These are phyloP conservation scores for Aproaerema taeniolella DNA, from an alignment of 2,888 invertebrate species.

Conservation along the genomic window DNA sequence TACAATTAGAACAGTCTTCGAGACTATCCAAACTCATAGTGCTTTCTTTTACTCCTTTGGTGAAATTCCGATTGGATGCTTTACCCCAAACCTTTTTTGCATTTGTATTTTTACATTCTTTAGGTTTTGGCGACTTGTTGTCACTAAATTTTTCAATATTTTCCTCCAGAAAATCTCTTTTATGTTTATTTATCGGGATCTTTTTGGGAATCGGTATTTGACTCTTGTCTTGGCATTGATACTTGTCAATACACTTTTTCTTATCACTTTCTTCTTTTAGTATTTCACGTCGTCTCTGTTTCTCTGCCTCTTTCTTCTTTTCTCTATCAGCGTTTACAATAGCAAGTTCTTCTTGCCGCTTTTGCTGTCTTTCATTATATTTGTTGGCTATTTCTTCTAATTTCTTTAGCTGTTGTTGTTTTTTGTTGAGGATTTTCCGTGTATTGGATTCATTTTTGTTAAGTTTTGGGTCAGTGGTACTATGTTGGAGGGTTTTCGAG, in stretches of 20 bases:
- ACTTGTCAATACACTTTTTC: slow-evolving; percentile 19
- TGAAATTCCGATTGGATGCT: not conserved
- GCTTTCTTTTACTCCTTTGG: slow-evolving; percentile 34
- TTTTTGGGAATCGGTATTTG: slow-evolving; percentile 50
- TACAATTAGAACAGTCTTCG: slow-evolving; percentile 34
- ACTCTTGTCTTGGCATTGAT: slow-evolving; percentile 35
- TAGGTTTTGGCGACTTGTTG: slow-evolving; percentile 5
- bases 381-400: slow-evolving; percentile 57
- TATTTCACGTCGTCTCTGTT: not conserved
- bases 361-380: slow-evolving; percentile 45
- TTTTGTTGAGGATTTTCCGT: slow-evolving; percentile 48
- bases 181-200: slow-evolving; percentile 20
- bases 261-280: slow-evolving; percentile 14
- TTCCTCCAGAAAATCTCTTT: slow-evolving; percentile 17
- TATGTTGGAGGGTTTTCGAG: slow-evolving; percentile 43
- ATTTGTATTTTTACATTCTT: no score
- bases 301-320: slow-evolving; percentile 8
- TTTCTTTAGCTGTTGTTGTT: slow-evolving; percentile 56
- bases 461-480: slow-evolving; percentile 43
- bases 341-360: slow-evolving; percentile 22
- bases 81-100: slow-evolving; percentile 5
- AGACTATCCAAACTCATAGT: slow-evolving; percentile 65
- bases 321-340: slow-evolving; percentile 7
- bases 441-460: slow-evolving; percentile 40
- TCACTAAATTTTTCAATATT: not conserved